Percentiles rank a stretch among this genome's conserved stretches.
These are phyloP conservation scores for Pherbina coryleti DNA, from an alignment of 2,888 invertebrate genomes.

Conservation along the genomic window DNA sequence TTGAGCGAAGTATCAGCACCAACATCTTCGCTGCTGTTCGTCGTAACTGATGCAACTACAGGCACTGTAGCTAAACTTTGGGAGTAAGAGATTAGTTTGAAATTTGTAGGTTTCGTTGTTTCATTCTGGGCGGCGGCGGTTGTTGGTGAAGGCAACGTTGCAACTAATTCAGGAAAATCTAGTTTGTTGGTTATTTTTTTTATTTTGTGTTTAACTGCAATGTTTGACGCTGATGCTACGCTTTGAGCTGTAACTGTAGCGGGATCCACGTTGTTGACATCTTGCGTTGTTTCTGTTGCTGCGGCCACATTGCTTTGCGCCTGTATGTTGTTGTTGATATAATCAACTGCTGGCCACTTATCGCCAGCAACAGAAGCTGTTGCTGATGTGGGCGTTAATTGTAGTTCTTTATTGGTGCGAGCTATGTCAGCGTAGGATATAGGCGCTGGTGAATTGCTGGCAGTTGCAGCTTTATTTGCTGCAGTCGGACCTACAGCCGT, in stretches of 20 bases:
- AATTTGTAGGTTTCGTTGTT: neutral
- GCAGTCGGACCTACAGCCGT: slow-evolving; percentile 43
- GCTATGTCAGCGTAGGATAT: slow-evolving; percentile 88
- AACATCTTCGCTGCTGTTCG: slow-evolving; percentile 17
- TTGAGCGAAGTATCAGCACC: slow-evolving; percentile 24
- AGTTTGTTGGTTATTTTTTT: slow-evolving; percentile 52
- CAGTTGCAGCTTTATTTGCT: slow-evolving; percentile 36
- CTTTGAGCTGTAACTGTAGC: slow-evolving; percentile 12
- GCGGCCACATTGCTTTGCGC: slow-evolving; percentile 7
- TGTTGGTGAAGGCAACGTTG: slow-evolving; percentile 39
- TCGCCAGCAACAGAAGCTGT: slow-evolving; percentile 43
- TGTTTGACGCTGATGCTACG: slow-evolving; percentile 25
- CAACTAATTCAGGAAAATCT: slow-evolving; percentile 59
- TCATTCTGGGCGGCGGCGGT: neutral
- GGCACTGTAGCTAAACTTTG: slow-evolving; percentile 55
- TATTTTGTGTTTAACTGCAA: slow-evolving; percentile 46
- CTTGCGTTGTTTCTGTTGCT: neutral
- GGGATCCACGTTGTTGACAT: neutral
- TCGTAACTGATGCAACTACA: slow-evolving; percentile 29
- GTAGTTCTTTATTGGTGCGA: slow-evolving; percentile 67
- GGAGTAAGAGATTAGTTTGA: slow-evolving; percentile 56
- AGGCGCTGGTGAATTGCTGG: slow-evolving; percentile 52
- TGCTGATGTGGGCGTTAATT: slow-evolving; percentile 45
- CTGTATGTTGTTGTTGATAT: slow-evolving; percentile 44
- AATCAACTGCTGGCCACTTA: slow-evolving; percentile 54